These are phyloP conservation scores for Trachurus trachurus DNA, from an alignment of 2,797 vertebrate genomes.

Conservation along the genomic window DNA sequence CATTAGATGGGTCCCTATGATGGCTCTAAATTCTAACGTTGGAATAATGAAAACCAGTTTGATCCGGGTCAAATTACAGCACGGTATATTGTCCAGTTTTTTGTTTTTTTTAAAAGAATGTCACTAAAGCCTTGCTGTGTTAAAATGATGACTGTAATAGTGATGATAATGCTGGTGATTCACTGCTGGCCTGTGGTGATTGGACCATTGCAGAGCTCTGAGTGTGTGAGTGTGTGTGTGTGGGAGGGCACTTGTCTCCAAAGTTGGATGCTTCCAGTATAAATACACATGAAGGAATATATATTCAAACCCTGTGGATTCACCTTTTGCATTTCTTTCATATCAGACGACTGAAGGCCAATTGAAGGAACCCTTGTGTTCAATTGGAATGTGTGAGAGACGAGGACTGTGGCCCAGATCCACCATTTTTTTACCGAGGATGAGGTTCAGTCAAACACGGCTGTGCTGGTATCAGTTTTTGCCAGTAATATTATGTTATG, in stretches of 20 bases:
- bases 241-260: conserved; percentile 3
- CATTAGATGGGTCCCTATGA: conserved; percentile 42
- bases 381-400: neutral
- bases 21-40: conserved; percentile 39
- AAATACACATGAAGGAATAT: conserved; percentile 11
- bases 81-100: conserved; percentile 9
- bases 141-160: conserved; percentile 37
- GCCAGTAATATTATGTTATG: neutral
- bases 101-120: conserved; percentile 7
- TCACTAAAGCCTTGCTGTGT: conserved; percentile 10
- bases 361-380: neutral
- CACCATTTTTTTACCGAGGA: neutral
- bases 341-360: neutral
- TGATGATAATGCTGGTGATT: conserved; percentile 35
- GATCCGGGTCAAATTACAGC: conserved; percentile 10
- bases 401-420: neutral
- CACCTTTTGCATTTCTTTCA: conserved; percentile 1
- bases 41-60: conserved; percentile 29
- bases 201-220: conserved; percentile 3
- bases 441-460: neutral
- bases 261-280: conserved; percentile 11
- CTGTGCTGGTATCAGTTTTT: neutral
- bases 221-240: neutral
- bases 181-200: conserved; percentile 15
- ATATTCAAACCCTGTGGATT: conserved; percentile 9